Percentiles rank a stretch among this genome's conserved stretches.
phyloP scores from a whole-genome alignment of 2,888 invertebrate species.

The Pyrochroa serraticornis region DNA sequence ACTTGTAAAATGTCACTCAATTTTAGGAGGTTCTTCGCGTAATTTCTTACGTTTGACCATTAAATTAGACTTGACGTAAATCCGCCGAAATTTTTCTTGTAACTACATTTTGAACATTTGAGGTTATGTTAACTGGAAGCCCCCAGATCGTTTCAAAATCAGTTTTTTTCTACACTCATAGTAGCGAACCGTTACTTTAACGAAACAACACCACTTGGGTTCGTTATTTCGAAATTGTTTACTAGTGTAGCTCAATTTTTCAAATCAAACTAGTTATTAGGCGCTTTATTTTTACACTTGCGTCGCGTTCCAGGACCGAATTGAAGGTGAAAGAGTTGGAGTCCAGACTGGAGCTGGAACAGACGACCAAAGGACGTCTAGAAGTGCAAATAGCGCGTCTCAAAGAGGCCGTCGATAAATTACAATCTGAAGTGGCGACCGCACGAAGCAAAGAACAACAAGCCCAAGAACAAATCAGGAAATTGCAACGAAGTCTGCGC shows the following conservation, averaged over 20 bases:
- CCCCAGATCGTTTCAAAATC: not conserved
- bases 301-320: conserved; percentile 67
- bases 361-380: conserved; percentile 83
- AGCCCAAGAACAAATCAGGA: conserved; percentile 78
- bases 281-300: not conserved
- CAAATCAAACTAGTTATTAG: no score
- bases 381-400: conserved; percentile 75
- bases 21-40: no score
- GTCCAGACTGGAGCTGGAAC: conserved; percentile 88
- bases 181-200: no score
- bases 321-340: conserved; percentile 88
- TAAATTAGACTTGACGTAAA: no score
- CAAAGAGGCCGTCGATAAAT: conserved; percentile 75
- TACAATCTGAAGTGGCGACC: conserved; percentile 73
- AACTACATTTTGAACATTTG: no score
- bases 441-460: conserved; percentile 76
- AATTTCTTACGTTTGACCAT: no score
- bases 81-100: no score
- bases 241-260: no score
- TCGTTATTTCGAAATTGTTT: no score
- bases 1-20: no score
- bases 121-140: no score
- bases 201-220: no score
- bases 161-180: not conserved
- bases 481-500: conserved; percentile 72